Percentiles rank a stretch among this genome's conserved stretches.
Evolutionary conservation across 2,797 vertebrate species (phyloP).

Genomic region (Dicrostonyx torquatus): DNA sequence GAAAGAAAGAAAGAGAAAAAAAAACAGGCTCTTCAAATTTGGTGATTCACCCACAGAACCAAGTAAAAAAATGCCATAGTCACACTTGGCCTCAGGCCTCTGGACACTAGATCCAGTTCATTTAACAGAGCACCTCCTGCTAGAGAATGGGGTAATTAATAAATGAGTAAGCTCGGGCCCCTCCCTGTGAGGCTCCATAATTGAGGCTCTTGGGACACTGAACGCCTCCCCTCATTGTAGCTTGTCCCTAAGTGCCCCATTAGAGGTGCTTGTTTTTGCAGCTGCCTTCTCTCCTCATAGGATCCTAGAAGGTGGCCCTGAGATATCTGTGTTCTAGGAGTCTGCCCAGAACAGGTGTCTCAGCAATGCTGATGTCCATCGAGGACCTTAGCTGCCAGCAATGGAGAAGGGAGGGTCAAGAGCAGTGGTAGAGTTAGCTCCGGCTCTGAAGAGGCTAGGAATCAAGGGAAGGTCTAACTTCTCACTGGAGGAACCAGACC

Average conservation of each 20-base stretch:
- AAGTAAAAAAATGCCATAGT: background rate
- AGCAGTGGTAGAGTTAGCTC: too few relatives aligned
- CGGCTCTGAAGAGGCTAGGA: background rate
- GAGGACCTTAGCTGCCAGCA: background rate
- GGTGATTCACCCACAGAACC: background rate
- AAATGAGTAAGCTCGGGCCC: background rate
- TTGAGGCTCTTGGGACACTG: background rate
- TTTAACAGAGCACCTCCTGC: background rate
- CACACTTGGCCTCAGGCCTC: background rate
- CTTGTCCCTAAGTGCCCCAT: background rate
- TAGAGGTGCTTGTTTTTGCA: background rate
- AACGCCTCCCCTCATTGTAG: background rate
- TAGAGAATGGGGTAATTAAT: conserved; percentile 36
- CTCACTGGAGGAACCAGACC: background rate
- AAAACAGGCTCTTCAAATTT: background rate
- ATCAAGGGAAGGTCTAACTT: background rate
- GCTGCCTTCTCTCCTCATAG: background rate
- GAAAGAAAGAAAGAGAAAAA: background rate
- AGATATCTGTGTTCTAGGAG: background rate
- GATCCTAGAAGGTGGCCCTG: background rate
- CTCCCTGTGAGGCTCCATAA: conserved; percentile 24
- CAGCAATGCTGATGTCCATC: background rate
- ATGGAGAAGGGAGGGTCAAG: background rate
- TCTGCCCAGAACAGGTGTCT: background rate
- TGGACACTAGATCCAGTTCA: background rate